A percentile compares a stretch with the other conserved stretches of the same genome.
These are phyloP conservation scores for Eretmocerus hayati DNA, from an alignment of 2,888 invertebrate genomes.

Conservation along the genomic window DNA sequence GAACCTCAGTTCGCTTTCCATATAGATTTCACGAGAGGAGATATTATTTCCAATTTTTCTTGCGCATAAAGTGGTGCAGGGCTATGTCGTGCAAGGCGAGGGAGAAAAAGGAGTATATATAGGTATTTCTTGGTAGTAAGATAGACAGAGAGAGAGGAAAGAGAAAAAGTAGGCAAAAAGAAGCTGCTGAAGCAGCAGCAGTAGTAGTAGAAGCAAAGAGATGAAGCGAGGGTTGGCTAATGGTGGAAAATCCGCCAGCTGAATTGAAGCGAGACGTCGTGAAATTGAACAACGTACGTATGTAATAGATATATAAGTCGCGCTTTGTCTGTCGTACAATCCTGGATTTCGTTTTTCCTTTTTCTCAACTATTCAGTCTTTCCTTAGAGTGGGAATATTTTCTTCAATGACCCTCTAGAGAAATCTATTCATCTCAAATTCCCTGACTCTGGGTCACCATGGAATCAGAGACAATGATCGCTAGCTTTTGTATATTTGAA, in stretches of 20 bases:
- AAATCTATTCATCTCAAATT: too few relatives aligned
- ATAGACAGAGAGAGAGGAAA: constrained; percentile 13
- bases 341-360: constrained; percentile 5
- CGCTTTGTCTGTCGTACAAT: constrained; percentile 3
- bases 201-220: constrained; percentile 21
- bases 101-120: constrained; percentile 4
- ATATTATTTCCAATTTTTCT: constrained; percentile 46
- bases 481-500: too few relatives aligned
- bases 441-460: too few relatives aligned
- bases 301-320: constrained; percentile 36
- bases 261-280: constrained; percentile 45
- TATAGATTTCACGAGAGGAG: constrained; percentile 36
- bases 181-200: constrained; percentile 7
- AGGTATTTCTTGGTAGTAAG: neutral
- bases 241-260: constrained; percentile 44
- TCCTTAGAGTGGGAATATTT: too few relatives aligned
- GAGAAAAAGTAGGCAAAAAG: constrained; percentile 12
- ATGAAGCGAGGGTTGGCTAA: constrained; percentile 36
- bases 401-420: too few relatives aligned
- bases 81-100: constrained; percentile 20
- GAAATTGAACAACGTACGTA: constrained; percentile 45
- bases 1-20: constrained; percentile 36
- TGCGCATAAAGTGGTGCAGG: constrained; percentile 40
- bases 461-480: too few relatives aligned
- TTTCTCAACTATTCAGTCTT: too few relatives aligned